These are phyloP conservation scores for Ophion ventricosus DNA, from an alignment of 2,888 invertebrate genomes.

Conservation along the genomic window DNA sequence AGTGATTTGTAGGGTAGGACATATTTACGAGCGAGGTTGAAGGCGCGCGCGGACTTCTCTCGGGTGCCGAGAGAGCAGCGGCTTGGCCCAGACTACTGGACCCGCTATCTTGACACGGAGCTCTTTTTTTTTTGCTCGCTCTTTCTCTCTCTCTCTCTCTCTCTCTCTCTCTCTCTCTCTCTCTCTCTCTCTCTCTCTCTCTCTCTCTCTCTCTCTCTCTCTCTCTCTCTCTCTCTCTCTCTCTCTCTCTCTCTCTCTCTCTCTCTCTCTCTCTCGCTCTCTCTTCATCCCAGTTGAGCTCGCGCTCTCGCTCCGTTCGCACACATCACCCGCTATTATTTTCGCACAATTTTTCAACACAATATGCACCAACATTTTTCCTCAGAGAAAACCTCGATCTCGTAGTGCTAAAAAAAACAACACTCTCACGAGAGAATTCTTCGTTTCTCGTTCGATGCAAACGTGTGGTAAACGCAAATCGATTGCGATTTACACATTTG, in stretches of 20 bases:
- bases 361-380: constrained; percentile 11
- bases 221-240: constrained; percentile 35
- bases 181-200: constrained; percentile 43
- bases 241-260: constrained; percentile 43
- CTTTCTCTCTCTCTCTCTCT: constrained; percentile 53
- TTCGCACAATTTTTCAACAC: constrained; percentile 38
- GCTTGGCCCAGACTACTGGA: constrained; percentile 67
- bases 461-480: too few species aligned
- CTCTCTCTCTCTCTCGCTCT: constrained; percentile 39
- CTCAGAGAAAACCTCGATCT: not conserved
- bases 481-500: not conserved
- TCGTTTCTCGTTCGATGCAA: not conserved
- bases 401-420: not conserved
- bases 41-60: constrained; percentile 43
- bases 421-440: not conserved
- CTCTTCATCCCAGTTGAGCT: constrained; percentile 60
- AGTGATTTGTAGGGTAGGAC: constrained; percentile 34
- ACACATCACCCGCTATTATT: constrained; percentile 45
- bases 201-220: constrained; percentile 40
- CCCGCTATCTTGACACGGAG: constrained; percentile 70
- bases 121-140: constrained; percentile 34
- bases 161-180: constrained; percentile 52
- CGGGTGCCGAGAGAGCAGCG: constrained; percentile 35
- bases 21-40: constrained; percentile 34
- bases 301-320: constrained; percentile 53